Percentiles rank a stretch among this genome's conserved stretches.
Evolutionary conservation across 2,888 invertebrate species (phyloP).

Genomic region (Caenorhabditis plicata): DNA sequence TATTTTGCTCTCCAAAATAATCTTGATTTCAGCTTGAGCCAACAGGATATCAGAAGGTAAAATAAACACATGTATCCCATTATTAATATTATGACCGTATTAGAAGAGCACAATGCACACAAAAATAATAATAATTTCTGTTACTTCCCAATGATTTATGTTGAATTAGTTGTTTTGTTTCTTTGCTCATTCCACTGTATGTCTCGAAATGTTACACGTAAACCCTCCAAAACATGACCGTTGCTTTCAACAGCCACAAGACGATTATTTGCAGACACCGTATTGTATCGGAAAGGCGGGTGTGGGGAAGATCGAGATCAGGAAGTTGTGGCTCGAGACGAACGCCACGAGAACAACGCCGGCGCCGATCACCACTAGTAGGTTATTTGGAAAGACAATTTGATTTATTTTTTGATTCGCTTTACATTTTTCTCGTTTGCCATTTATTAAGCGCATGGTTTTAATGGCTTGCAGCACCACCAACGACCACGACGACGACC

Average conservation of each 20-base stretch:
- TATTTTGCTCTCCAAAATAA: too few relatives aligned
- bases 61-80: too few relatives aligned
- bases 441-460: slow-evolving; percentile 1
- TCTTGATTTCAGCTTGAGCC: too few relatives aligned
- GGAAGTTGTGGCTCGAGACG: slow-evolving; percentile 44
- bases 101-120: too few relatives aligned
- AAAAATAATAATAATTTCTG: too few relatives aligned
- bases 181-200: too few relatives aligned
- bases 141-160: too few relatives aligned
- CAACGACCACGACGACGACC: slow-evolving; percentile 20
- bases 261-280: slow-evolving; percentile 35
- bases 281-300: slow-evolving; percentile 47
- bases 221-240: not conserved
- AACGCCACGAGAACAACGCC: slow-evolving; percentile 27
- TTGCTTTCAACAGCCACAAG: too few relatives aligned
- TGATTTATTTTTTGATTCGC: not conserved
- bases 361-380: slow-evolving; percentile 30
- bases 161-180: too few relatives aligned
- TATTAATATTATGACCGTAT: too few relatives aligned
- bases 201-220: too few relatives aligned
- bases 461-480: not conserved
- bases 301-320: slow-evolving; percentile 32
- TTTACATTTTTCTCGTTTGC: slow-evolving; percentile 1
- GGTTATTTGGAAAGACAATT: slow-evolving; percentile 1
- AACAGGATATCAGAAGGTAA: too few relatives aligned